Base-by-base conservation (phyloP, 2,888 invertebrate genomes). In the Thalpophila matura region DNA sequence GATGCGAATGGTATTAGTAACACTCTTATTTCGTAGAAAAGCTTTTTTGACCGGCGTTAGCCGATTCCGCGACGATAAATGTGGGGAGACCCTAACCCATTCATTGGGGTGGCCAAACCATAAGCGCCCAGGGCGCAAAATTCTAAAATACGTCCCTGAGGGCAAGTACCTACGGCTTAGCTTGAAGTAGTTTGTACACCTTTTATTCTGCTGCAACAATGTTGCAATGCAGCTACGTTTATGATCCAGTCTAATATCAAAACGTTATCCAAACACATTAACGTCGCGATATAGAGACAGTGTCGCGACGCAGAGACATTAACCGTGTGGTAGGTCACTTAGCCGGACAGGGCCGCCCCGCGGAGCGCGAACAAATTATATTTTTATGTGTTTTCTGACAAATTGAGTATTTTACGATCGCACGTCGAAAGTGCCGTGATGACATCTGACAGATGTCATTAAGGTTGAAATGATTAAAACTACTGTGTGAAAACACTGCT, bases 331-430 rank as follows among this genome's bases (percentile, higher is more conserved):
- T 61, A 67, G 62, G 73, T 31, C 69, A 35, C 38, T 29, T 35
- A 31, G 45, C 43, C 24, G 29, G 42, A 47, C 50, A 29, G 10
- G 20, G 72, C 40, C 68, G 65, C 63, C 86, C 82, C 81, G 80
- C 76, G 33, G 80, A 27, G 80, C 55, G 42, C 65, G 64, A 71
- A 81, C 86, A 83, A 85, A 88, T 89, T 87, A 87, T 87, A 79
- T 82, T 89, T 89, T 89, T 88, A 88, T 81, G 82, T 81, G 69
- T 81, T 69, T 63, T 85, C 80, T 85, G 89, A 91, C 91, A 90
- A 90, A 90, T 91, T 90, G 89, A 85, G 80, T 85, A 85, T 87
- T 91, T 90, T 90, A 90, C 81, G 86, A 66, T 56, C 45, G 43
- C 35, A 46, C 43, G 18, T 38, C 50, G 31, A 54, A 29, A 64